phyloP scores from a whole-genome alignment of 2,113 vertebrate species.

The Balaeniceps rex region DNA sequence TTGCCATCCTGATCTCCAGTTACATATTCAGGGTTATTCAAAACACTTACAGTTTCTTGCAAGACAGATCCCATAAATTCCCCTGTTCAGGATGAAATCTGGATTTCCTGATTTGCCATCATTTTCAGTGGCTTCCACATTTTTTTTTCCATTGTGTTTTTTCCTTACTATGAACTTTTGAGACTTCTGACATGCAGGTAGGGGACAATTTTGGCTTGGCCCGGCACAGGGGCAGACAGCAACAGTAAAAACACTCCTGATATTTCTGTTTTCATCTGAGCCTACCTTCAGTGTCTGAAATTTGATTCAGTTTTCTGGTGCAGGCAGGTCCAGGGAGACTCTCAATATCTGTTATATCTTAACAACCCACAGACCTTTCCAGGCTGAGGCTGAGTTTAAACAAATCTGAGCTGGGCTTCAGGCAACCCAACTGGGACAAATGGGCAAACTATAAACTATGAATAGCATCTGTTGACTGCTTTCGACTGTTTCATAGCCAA shows the following conservation, averaged over 20 bases:
- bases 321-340: background rate
- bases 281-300: background rate
- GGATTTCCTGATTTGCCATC: background rate
- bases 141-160: background rate
- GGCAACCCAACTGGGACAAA: background rate
- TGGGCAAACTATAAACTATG: background rate
- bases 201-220: background rate
- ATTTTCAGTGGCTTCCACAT: background rate
- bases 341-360: background rate
- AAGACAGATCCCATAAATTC: background rate
- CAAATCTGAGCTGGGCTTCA: background rate
- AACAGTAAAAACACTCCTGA: background rate
- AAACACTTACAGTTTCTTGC: background rate
- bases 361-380: background rate
- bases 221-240: background rate
- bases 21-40: background rate
- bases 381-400: background rate
- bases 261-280: background rate
- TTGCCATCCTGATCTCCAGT: background rate
- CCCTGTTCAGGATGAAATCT: background rate
- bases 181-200: background rate
- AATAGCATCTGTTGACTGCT: background rate
- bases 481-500: background rate
- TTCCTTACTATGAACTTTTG: background rate
- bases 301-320: background rate